phyloP scores from a whole-genome alignment of 1,140 invertebrate genomes.

The Mactra quadrangularis region DNA sequence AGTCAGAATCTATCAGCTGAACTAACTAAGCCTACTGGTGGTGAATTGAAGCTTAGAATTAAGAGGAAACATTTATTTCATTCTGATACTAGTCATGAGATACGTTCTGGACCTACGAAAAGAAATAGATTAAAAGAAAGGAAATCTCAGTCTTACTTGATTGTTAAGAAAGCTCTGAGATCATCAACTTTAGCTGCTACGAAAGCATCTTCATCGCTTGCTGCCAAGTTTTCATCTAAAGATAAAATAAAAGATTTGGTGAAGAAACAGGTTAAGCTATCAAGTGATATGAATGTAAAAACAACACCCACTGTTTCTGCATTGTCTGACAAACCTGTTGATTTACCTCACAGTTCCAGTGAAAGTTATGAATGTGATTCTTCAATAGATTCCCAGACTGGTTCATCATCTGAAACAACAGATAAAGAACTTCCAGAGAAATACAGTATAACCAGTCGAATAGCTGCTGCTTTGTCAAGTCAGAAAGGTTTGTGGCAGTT shows the following conservation, averaged over 20 bases:
- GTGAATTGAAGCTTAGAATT: constrained; percentile 52
- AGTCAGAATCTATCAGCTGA: constrained; percentile 52
- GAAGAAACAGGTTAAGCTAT: background rate
- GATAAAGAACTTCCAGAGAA: constrained; percentile 3
- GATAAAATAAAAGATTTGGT: background rate
- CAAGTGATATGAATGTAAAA: constrained; percentile 1
- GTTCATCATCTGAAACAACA: background rate
- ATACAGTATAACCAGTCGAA: constrained; percentile 31
- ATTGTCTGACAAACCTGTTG: background rate
- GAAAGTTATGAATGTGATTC: constrained; percentile 48
- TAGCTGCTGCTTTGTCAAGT: constrained; percentile 55
- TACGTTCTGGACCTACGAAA: background rate
- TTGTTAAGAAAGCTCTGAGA: constrained; percentile 53
- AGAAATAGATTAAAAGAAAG: constrained; percentile 13
- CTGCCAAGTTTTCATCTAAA: constrained; percentile 17
- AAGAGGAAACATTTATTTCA: constrained; percentile 34
- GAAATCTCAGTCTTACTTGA: background rate
- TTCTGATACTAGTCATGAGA: background rate
- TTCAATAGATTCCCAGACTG: constrained; percentile 14
- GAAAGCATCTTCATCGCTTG: constrained; percentile 54
- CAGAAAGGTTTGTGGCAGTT: constrained; percentile 54
- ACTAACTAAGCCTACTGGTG: constrained; percentile 19
- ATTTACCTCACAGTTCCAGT: background rate
- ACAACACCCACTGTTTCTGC: background rate
- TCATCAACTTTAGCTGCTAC: constrained; percentile 55